Percentiles rank a stretch among this genome's conserved stretches.
These are phyloP conservation scores for Hafferia zeledoni DNA, from an alignment of 2,797 vertebrate species.

Conservation along the genomic window DNA sequence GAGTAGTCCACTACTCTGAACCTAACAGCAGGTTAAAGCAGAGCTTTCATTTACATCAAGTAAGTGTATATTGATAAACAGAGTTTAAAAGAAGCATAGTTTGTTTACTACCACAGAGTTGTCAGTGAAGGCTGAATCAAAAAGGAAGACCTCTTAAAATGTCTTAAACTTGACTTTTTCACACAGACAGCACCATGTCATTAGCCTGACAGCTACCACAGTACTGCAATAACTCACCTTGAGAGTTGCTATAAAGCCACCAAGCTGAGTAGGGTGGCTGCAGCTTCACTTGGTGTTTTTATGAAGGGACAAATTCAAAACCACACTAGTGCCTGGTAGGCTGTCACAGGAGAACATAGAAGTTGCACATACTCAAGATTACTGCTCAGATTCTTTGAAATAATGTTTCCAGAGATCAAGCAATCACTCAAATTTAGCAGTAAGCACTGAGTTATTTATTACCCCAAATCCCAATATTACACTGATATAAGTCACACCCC, in stretches of 20 bases:
- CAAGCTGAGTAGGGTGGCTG: not conserved
- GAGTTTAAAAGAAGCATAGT: not conserved
- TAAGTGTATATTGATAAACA: not conserved
- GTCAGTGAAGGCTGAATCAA: not conserved
- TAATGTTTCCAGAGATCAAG: not conserved
- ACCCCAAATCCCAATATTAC: not conserved
- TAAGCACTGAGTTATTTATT: not conserved
- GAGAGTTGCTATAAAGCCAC: not conserved
- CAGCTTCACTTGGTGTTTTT: not conserved
- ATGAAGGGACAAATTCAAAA: not conserved
- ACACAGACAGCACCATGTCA: not conserved
- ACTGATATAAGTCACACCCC: not conserved
- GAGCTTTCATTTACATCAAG: not conserved
- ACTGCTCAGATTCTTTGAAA: not conserved
- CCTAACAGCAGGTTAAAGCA: not conserved
- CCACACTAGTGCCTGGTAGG: not conserved
- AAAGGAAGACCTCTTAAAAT: not conserved
- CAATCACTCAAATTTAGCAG: not conserved
- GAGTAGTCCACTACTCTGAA: not conserved
- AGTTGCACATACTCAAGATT: not conserved
- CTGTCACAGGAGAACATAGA: not conserved
- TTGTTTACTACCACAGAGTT: not conserved
- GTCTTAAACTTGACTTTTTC: not conserved
- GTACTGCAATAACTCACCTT: not conserved
- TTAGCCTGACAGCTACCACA: not conserved